These are phyloP conservation scores for Zosterops pallidus DNA, from an alignment of 2,113 vertebrate genomes.

Conservation along the genomic window DNA sequence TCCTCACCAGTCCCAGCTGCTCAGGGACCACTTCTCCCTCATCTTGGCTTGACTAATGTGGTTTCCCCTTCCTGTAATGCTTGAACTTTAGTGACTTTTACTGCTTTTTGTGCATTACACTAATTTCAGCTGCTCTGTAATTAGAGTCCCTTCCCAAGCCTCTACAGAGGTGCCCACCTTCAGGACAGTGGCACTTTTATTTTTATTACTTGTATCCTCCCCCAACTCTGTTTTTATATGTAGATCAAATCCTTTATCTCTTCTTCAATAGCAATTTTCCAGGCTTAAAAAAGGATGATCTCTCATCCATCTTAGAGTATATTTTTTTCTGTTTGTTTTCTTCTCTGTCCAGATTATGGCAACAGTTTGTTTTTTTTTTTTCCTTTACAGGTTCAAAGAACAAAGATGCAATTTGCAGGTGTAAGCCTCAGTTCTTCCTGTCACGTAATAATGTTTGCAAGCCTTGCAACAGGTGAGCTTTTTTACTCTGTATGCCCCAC, in stretches of 20 bases:
- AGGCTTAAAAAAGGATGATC: not conserved
- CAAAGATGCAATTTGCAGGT: constrained; percentile 55
- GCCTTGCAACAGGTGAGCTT: constrained; percentile 55
- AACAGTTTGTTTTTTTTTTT: not conserved
- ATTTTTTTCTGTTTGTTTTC: not conserved
- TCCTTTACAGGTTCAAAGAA: constrained; percentile 26
- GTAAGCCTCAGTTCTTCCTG: constrained; percentile 31
- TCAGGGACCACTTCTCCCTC: constrained; percentile 35
- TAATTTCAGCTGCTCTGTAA: not conserved
- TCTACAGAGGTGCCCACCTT: not conserved
- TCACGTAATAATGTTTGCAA: constrained; percentile 14
- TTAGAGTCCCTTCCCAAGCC: not conserved
- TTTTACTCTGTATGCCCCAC: not conserved
- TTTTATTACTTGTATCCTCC: not conserved
- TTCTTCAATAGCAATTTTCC: not conserved
- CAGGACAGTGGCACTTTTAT: not conserved
- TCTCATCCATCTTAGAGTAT: not conserved
- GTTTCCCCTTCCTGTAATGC: constrained; percentile 23
- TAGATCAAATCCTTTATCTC: not conserved
- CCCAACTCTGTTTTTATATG: not conserved
- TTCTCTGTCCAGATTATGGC: not conserved
- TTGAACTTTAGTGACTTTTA: constrained; percentile 51
- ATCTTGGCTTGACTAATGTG: constrained; percentile 23
- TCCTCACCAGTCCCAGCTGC: constrained; percentile 54
- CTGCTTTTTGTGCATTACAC: not conserved